Evolutionary conservation across 64 coral and sea anemone species (phyloP), one percentile per base, ranked within the genome.

Genomic region (Dendronephthya gigantea): DNA sequence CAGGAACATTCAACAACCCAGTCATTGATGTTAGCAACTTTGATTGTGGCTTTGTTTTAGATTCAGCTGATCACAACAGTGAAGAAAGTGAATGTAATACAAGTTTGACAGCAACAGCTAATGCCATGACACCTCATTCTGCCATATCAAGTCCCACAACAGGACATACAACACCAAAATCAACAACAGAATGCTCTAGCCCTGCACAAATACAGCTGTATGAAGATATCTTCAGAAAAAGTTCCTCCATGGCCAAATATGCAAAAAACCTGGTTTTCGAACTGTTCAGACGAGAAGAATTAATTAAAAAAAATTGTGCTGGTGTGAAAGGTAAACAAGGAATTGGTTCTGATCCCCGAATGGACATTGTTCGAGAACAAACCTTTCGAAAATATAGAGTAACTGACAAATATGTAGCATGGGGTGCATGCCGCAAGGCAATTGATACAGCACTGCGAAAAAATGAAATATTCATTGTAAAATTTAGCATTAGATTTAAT

Each of bases 311-410:
- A 27, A 74, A 74, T 27, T 74, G 68, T 28, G 1, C 1, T 30
- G 68, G 68, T 74, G 68, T 74, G 32, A 74, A 74, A 27, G 68
- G 68, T 12, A 74, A 74, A 27, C n/a, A 35, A 74, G n/a, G 68
- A 27, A 27, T 74, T 74, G 68, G 9, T 30, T 27, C 11, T 30
- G 68, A 74, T 74, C 68, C 68, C 25, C n/a, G 68, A 35, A 74
- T 74, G 1, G 1, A 74, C 68, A 74, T 30, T 27, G 68, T 74
- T 4, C 22, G 9, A 27, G 68, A 74, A 35, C 11, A 27, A 13
- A 35, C 30, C 23, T 74, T 9, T 27, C 22, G 32, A 35, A 74
- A 74, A 74, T 74, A 74, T 35, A 4, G n/a, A 74, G 68, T 74
- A 74, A 35, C 32, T 27, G 68, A 74, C 68, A 74, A 27, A 35